Evolutionary conservation across 2,113 vertebrate species (phyloP).

Genomic region (Erythrocebus patas): DNA sequence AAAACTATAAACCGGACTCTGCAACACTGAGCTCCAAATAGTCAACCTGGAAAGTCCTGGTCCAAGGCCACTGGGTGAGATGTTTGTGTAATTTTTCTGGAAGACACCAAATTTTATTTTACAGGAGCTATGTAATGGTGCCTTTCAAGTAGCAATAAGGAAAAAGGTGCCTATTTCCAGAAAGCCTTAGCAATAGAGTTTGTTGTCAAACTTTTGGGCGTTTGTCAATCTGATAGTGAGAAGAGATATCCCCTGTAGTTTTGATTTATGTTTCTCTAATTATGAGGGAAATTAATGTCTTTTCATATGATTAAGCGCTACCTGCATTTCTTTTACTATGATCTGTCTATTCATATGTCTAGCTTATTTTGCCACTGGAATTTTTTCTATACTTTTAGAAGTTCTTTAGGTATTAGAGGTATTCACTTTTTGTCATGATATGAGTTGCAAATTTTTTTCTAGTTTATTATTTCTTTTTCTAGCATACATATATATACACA

Average conservation of each 20-base stretch:
- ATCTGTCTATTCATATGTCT: background rate
- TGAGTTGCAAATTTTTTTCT: background rate
- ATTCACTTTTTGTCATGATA: background rate
- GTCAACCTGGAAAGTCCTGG: rapidly evolving
- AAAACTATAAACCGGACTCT: rapidly evolving
- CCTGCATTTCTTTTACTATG: background rate
- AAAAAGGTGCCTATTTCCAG: background rate
- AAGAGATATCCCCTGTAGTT: background rate
- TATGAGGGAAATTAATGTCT: background rate
- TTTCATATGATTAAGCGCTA: background rate
- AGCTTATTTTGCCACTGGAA: background rate
- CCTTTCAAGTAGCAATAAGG: background rate
- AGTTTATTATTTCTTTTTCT: background rate
- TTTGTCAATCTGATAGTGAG: background rate
- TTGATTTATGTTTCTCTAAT: background rate
- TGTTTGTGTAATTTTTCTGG: rapidly evolving
- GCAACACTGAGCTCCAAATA: rapidly evolving
- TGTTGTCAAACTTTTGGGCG: background rate
- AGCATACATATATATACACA: background rate
- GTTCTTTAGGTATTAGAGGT: background rate
- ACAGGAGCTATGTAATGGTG: rapidly evolving
- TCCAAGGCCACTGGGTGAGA: rapidly evolving
- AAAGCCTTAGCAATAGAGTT: rapidly evolving
- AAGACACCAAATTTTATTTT: rapidly evolving
- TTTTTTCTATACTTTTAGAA: background rate